These are phyloP conservation scores for Babylonia areolata DNA, from an alignment of 1,140 invertebrate species.

Conservation along the genomic window DNA sequence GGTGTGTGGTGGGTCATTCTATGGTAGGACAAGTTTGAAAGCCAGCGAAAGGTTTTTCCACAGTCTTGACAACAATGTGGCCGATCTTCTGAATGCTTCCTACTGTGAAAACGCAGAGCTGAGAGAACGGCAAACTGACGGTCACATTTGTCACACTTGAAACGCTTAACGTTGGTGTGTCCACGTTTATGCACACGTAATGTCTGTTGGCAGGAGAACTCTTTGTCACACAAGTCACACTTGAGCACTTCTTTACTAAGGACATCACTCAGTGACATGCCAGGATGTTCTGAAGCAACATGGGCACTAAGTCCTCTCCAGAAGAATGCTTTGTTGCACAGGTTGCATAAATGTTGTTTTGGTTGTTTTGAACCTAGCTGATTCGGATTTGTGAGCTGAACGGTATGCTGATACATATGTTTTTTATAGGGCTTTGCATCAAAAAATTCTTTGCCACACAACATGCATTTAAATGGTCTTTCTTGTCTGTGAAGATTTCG, in stretches of 20 bases:
- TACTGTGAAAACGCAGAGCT: background rate
- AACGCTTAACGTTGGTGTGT: background rate
- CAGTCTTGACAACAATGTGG: background rate
- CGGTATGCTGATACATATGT: background rate
- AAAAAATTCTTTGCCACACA: background rate
- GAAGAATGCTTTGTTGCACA: background rate
- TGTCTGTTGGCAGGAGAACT: background rate
- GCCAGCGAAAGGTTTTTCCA: background rate
- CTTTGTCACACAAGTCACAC: background rate
- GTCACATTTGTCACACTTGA: background rate
- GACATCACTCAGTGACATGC: background rate
- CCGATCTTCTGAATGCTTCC: background rate
- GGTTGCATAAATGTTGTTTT: background rate
- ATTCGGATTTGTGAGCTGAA: background rate
- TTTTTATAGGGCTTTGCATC: background rate
- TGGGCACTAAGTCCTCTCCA: background rate
- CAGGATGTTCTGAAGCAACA: slow-evolving; percentile 4
- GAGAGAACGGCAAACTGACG: background rate
- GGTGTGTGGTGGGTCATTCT: background rate
- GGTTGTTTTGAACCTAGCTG: background rate
- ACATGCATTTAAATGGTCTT: slow-evolving; percentile 18
- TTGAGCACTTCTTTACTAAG: background rate
- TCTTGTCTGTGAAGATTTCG: slow-evolving; percentile 24
- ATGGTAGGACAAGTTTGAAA: background rate
- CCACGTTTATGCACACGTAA: background rate